These are phyloP conservation scores for Cetonia aurata DNA, from an alignment of 2,888 invertebrate genomes.

Conservation along the genomic window DNA sequence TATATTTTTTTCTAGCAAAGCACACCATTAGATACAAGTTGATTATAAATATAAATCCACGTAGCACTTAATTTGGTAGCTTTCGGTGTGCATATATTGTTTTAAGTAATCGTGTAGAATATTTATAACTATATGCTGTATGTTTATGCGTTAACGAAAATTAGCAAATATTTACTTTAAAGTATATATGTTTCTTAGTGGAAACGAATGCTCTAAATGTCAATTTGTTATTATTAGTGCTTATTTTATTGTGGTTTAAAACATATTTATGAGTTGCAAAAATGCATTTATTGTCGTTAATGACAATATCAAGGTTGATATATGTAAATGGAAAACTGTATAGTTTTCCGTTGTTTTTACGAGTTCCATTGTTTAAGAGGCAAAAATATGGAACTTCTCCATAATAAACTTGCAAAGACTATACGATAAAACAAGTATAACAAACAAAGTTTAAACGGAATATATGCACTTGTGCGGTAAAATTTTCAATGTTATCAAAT, in stretches of 20 bases:
- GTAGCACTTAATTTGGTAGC: not conserved
- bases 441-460: too few relatives aligned
- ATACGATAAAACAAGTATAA: slow-evolving; percentile 11
- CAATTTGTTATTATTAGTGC: not conserved
- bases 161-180: slow-evolving; percentile 25
- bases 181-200: not conserved
- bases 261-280: not conserved
- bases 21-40: not conserved
- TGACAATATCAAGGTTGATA: not conserved
- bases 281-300: not conserved
- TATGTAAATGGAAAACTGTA: not conserved
- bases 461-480: too few relatives aligned
- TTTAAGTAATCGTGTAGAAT: slow-evolving; percentile 12
- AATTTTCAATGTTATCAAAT: too few relatives aligned
- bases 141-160: slow-evolving; percentile 3
- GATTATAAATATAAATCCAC: not conserved
- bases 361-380: not conserved
- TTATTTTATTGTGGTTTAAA: not conserved
- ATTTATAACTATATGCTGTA: slow-evolving; percentile 3
- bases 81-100: slow-evolving; percentile 18
- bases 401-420: slow-evolving; percentile 10
- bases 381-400: slow-evolving; percentile 14
- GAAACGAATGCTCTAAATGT: not conserved
- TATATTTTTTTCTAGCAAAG: not conserved
- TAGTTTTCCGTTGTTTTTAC: slow-evolving; percentile 29